Evolutionary conservation across 2,797 vertebrate species (phyloP), one percentile per base, ranked within the genome.

Genomic region (Sebastes glaucus): DNA sequence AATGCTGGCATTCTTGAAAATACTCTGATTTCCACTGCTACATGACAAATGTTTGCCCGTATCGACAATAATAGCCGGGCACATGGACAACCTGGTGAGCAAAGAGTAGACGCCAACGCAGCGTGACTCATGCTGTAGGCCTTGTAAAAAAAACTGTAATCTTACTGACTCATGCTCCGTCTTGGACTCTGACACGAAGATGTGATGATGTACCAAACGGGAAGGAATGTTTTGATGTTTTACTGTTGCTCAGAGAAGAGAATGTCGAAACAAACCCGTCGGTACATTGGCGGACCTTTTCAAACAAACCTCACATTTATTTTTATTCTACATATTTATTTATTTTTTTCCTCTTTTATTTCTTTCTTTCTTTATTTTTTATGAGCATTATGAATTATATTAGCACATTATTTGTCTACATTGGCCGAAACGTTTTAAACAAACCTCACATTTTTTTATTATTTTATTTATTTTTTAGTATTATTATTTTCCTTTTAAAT

Each of bases 161-260:
- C 52, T 46, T 7, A 27, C 78, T 64, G 84, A 88, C 46, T 91
- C 81, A 79, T 5, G 16, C 53, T 71, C 67, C 22, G 63, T 77
- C 5, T 35, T 6, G 61, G 57, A 81, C 74, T 80, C 53, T 46
- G 77, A 77, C 69, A 75, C 28, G 8, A 30, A 76, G 55, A 66
- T 56, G 67, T 32, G 56, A 10, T 20, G 23, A 11, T 25, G 30
- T 11, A 53, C 49, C 20, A 14, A 67, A 79, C 7, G 23, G 1
- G 5, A n/a, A 63, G 27, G 8, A 11, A 1, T 2, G 46, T 18
- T 14, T 35, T 46, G 4, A 70, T 22, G 30, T 70, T 30, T 38
- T 20, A 18, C 18, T 3, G 23, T 65, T 28, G 11, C 20, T 3
- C 16, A 18, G 59, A 56, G 33, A 13, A 42, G 32, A 10, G 4